Base-by-base conservation (phyloP, 1,140 invertebrate genomes). In the Drosophila ohnishii region DNA sequence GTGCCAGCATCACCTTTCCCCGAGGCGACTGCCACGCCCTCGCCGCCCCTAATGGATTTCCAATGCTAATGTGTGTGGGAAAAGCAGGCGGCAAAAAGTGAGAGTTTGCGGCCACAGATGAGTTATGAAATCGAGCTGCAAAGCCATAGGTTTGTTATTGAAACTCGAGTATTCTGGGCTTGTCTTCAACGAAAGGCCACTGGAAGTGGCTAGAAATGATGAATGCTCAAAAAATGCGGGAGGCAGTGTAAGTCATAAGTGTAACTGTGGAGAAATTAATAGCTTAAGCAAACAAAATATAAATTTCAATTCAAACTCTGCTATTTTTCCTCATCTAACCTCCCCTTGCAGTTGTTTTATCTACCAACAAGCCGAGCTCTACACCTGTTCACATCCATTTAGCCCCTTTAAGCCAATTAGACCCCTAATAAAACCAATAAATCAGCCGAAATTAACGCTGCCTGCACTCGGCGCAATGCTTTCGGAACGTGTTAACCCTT, bases 11-110 rank as follows among this genome's bases (percentile, higher is more conserved):
- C 55, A 42, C 19, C 37, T 58, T 25, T 28, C 39, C 66, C 65
- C 40, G 7, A 11, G 53, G 64, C 50, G 2, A 28, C 5, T 11
- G 51, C 65, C 69, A 58, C 69, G 65, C 69, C 69, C 53, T 71
- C 67, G 42, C 35, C 28, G 10, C 44, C 58, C 73, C 51, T 61
- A 84, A 83, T 83, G 80, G 80, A 45, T 83, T 83, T 84, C 48
- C 75, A 83, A 83, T 83, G 80, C 78, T 79, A 84, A 83, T 80
- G 71, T 79, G 61, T 67, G 71, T 62, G 71, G 62, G 71, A 65
- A 60, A 82, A 47, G 67, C 39, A 13, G 60, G 60, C 64, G 64
- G 64, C 64, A 69, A 69, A 69, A 83, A 83, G 80, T 82, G 80
- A 83, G 80, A 83, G 80, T 83, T 64, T 66, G 39, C 44, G 3